These are phyloP conservation scores for Microcebus griseorufus DNA, from an alignment of 2,113 vertebrate genomes.

Conservation along the genomic window DNA sequence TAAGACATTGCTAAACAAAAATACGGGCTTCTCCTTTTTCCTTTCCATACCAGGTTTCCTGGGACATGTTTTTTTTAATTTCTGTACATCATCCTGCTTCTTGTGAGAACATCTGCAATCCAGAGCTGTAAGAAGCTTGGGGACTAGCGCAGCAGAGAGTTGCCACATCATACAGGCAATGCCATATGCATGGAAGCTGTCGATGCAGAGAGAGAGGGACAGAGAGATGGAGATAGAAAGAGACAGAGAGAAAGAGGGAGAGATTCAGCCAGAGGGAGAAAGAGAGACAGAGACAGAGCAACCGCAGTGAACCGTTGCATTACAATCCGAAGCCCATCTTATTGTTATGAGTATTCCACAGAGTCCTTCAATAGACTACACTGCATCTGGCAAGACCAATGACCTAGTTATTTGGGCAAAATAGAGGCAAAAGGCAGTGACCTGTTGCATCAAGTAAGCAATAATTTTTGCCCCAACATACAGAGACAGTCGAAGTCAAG, in stretches of 20 bases:
- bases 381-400: background rate
- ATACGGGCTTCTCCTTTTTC: background rate
- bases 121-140: background rate
- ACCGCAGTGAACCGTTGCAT: background rate
- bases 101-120: background rate
- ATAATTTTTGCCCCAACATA: background rate
- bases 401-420: background rate
- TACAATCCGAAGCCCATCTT: background rate
- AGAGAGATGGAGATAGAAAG: background rate
- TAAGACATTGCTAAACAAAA: background rate
- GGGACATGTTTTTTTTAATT: background rate
- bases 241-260: background rate
- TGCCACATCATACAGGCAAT: too few species aligned
- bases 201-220: background rate
- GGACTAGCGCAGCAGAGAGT: background rate
- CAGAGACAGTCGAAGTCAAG: background rate
- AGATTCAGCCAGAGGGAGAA: too few species aligned
- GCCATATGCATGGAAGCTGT: fast-evolving
- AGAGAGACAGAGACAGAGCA: background rate
- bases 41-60: background rate
- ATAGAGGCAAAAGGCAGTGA: background rate
- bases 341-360: too few species aligned
- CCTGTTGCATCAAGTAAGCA: background rate
- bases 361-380: too few species aligned
- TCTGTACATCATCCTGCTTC: background rate